These are phyloP conservation scores for Enteromius paludinosus DNA, from an alignment of 2,797 vertebrate genomes.

Conservation along the genomic window DNA sequence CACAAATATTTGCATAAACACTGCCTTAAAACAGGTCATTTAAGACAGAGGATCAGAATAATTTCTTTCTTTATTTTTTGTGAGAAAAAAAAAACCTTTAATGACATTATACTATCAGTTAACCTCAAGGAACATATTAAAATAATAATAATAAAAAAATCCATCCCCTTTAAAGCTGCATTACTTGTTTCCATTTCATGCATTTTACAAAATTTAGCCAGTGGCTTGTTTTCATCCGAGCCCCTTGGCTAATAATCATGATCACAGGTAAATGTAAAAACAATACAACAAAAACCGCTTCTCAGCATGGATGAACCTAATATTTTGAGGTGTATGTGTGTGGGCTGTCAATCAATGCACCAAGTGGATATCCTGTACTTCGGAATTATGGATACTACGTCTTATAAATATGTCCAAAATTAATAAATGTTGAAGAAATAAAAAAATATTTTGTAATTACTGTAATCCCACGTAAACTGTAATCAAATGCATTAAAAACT, in stretches of 20 bases:
- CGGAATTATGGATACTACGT: not conserved
- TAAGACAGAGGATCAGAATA: too few relatives aligned
- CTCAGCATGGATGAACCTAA: not conserved
- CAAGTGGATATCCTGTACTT: not conserved
- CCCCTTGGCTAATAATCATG: too few relatives aligned
- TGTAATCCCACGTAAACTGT: not conserved
- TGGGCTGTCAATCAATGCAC: not conserved
- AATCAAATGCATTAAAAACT: not conserved
- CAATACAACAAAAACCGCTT: not conserved
- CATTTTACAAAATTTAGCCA: too few relatives aligned
- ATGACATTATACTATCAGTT: too few relatives aligned
- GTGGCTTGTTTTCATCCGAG: too few relatives aligned
- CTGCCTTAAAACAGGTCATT: not conserved
- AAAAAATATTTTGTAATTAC: not conserved
- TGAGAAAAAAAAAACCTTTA: too few relatives aligned
- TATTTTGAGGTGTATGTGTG: not conserved
- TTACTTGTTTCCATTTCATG: not conserved
- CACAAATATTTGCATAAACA: conserved; percentile 1
- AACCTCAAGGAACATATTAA: not conserved
- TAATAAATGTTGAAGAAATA: not conserved
- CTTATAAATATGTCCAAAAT: not conserved
- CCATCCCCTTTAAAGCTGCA: not conserved
- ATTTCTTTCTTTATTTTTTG: too few relatives aligned
- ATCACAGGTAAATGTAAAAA: too few relatives aligned
- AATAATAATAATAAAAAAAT: not conserved